Evolutionary conservation across 2,888 invertebrate genomes (phyloP), one percentile per base, ranked within the genome.

Genomic region (Alloscopus bannaensis): DNA sequence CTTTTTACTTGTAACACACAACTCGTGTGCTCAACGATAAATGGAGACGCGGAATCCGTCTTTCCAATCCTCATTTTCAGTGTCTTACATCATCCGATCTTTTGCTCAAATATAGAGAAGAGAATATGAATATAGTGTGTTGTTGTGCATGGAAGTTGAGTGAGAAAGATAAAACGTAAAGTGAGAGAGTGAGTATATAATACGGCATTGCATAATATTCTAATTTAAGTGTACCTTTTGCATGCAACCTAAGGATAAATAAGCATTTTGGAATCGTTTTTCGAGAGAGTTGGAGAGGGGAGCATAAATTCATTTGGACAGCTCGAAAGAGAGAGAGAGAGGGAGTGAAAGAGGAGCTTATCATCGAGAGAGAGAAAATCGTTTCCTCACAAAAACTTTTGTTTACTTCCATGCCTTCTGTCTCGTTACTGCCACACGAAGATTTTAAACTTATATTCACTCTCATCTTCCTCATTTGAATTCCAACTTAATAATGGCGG

Each of bases 251-350:
- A 13, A 22, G 66, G 66, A 66, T 65, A 50, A 66, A 18, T 2
- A 29, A 42, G 11, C 18, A 60, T 29, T 28, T 47, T 36, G 64
- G 24, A n/a, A n/a, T 20, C n/a, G 24, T 22, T 55, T 11, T 16
- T 55, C 8, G 55, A 60, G 52, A 31, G 52, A 31, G 50, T 47
- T 47, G 18, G 52, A 66, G n/a, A n/a, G 18, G 24, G 40, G 24
- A 70, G 65, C 78, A 78, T 78, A 78, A 78, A 78, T 78, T 70
- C 55, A 71, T 71, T 71, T 78, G 65, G 78, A 78, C 78, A 71
- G 78, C n/a, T n/a, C n/a, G n/a, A n/a, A n/a, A n/a, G n/a, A n/a
- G n/a, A n/a, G n/a, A n/a, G n/a, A n/a, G n/a, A n/a, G n/a, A n/a
- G n/a, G n/a, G n/a, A n/a, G n/a, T n/a, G n/a, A n/a, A n/a, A n/a